Conservation (phyloP, 2,797 vertebrate genomes). For the Lerista edwardsae region DNA sequence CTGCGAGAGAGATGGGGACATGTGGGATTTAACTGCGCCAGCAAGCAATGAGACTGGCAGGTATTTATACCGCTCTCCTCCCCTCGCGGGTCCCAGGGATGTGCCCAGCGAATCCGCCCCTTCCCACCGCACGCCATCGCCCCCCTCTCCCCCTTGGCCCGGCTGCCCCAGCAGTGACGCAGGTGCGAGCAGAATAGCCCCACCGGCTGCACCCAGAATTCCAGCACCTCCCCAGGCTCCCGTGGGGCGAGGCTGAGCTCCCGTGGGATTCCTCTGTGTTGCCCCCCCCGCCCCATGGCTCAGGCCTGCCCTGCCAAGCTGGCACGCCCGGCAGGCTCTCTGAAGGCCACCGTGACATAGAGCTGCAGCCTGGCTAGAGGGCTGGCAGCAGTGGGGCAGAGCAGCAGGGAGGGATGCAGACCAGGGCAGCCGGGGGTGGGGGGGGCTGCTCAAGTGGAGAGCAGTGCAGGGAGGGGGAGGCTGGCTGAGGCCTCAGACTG, state of each 20-base stretch:
- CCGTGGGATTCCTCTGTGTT: background rate
- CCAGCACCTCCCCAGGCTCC: no score
- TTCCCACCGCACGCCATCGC: background rate
- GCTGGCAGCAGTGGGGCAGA: background rate
- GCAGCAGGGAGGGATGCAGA: background rate
- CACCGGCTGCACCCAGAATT: background rate
- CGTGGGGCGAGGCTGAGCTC: no score
- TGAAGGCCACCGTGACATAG: background rate
- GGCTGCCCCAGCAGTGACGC: background rate
- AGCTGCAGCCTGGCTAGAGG: no score
- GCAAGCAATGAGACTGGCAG: background rate
- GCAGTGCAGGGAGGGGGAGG: no score
- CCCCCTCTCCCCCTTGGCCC: background rate
- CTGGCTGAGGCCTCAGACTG: no score
- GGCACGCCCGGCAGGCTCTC: no score
- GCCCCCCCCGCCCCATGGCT: background rate
- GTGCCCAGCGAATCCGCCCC: background rate
- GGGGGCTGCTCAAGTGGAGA: no score
- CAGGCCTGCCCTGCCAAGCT: no score
- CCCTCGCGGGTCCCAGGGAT: background rate
- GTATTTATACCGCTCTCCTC: slow-evolving; percentile 2
- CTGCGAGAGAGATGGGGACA: background rate
- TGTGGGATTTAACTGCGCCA: background rate
- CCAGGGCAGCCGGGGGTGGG: background rate
- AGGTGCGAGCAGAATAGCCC: background rate